Conservation (phyloP, 2,113 vertebrate species). For the Stictonetta naevosa region DNA sequence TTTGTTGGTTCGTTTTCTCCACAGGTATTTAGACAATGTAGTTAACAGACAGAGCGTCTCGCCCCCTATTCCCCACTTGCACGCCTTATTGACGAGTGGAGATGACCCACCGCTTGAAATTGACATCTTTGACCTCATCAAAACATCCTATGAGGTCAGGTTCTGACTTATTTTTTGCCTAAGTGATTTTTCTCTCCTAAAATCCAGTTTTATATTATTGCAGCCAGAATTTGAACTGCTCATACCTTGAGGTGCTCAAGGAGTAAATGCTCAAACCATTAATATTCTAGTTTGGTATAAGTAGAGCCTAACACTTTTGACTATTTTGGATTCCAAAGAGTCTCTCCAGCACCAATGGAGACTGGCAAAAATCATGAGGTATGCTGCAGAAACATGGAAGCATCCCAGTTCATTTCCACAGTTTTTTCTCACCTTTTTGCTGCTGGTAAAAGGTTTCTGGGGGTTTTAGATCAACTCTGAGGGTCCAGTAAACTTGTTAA, state of each 20-base stretch:
- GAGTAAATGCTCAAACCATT: background rate
- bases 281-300: background rate
- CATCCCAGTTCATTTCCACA: background rate
- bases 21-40: conserved; percentile 94
- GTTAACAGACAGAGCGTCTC: conserved; percentile 91
- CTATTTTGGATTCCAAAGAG: background rate
- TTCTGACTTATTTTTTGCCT: background rate
- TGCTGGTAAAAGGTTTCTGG: background rate
- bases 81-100: conserved; percentile 89
- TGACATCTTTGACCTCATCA: conserved; percentile 93
- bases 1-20: background rate
- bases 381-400: background rate
- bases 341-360: background rate
- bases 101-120: conserved; percentile 88
- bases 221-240: background rate
- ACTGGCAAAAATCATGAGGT: background rate
- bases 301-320: background rate
- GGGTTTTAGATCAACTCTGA: background rate
- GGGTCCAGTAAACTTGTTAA: background rate
- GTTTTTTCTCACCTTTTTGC: background rate
- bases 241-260: background rate
- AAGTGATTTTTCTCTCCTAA: background rate
- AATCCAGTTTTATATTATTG: background rate
- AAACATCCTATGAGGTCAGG: conserved; percentile 91
- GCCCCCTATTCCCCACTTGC: conserved; percentile 90